phyloP scores from a whole-genome alignment of 1,140 invertebrate genomes.

The Bombus fervidus region DNA sequence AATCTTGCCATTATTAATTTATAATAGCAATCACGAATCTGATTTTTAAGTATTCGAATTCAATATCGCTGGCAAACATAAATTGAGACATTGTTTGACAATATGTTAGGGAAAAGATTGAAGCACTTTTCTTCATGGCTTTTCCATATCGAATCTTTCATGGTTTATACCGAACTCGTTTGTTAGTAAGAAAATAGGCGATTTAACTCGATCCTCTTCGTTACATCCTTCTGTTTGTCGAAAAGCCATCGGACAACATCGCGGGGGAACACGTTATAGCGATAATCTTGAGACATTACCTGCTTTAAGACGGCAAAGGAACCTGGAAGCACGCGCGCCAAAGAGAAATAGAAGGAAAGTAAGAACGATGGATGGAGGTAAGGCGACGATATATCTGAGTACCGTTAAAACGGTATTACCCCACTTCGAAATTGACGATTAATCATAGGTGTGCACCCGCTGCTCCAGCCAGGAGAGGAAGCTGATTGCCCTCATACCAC shows the following conservation, averaged over 20 bases:
- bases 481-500: slow-evolving; percentile 27
- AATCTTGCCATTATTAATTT: too few species aligned
- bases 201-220: background rate
- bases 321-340: slow-evolving; percentile 26
- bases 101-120: background rate
- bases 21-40: too few species aligned
- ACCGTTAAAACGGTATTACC: slow-evolving; percentile 53
- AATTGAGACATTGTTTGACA: too few species aligned
- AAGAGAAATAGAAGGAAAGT: slow-evolving; percentile 50
- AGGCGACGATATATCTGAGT: slow-evolving; percentile 55
- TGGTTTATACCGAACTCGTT: background rate
- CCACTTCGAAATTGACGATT: slow-evolving; percentile 64
- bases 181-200: background rate
- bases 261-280: slow-evolving; percentile 26
- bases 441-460: slow-evolving; percentile 61
- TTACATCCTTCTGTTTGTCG: slow-evolving; percentile 23
- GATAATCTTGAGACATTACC: slow-evolving; percentile 54
- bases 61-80: too few species aligned
- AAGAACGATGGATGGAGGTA: slow-evolving; percentile 32
- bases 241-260: slow-evolving; percentile 34
- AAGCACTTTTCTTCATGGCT: background rate
- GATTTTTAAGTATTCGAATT: too few species aligned
- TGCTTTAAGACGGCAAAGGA: slow-evolving; percentile 32
- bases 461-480: slow-evolving; percentile 4
- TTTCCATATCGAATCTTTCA: background rate